Percentiles rank a stretch among this genome's conserved stretches.
Evolutionary conservation across 2,888 invertebrate species (phyloP).

Genomic region (Ormyrus labotus): DNA sequence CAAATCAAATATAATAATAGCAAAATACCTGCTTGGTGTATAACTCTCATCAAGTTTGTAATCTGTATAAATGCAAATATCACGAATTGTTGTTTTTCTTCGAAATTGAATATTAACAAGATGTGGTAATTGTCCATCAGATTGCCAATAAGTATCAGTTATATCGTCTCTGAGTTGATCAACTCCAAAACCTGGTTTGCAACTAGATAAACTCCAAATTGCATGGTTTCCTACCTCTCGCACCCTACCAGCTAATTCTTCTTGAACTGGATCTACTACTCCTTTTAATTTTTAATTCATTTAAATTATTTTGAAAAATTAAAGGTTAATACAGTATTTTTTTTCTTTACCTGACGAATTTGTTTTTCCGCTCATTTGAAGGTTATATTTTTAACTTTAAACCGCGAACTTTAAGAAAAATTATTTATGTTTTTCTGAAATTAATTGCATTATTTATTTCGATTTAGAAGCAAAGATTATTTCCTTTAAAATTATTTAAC

Average conservation of each 20-base stretch:
- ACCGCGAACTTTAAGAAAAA: no score
- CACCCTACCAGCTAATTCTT: conserved; percentile 80
- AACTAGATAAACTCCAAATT: conserved; percentile 98
- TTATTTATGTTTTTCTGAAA: no score
- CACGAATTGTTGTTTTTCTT: conserved; percentile 94
- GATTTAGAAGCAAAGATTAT: no score
- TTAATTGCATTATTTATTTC: no score
- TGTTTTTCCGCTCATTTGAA: conserved; percentile 48
- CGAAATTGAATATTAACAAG: conserved; percentile 97
- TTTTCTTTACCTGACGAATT: conserved; percentile 47
- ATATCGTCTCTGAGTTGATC: conserved; percentile 96
- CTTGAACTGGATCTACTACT: conserved; percentile 79
- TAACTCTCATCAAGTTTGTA: conserved; percentile 99
- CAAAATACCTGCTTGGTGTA: conserved; percentile 88
- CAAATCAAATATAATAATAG: not conserved
- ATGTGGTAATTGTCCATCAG: conserved; percentile 98
- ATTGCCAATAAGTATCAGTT: conserved; percentile 99
- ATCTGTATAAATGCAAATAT: conserved; percentile 97
- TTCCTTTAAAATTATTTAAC: no score
- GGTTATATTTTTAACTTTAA: conserved; percentile 31
- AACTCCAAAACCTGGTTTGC: conserved; percentile 99
- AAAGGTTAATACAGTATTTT: not conserved
- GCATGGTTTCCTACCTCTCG: conserved; percentile 94
- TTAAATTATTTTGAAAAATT: not conserved
- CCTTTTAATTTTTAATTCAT: conserved; percentile 58